phyloP scores from a whole-genome alignment of 2,113 vertebrate genomes.

The Myocastor coypus region DNA sequence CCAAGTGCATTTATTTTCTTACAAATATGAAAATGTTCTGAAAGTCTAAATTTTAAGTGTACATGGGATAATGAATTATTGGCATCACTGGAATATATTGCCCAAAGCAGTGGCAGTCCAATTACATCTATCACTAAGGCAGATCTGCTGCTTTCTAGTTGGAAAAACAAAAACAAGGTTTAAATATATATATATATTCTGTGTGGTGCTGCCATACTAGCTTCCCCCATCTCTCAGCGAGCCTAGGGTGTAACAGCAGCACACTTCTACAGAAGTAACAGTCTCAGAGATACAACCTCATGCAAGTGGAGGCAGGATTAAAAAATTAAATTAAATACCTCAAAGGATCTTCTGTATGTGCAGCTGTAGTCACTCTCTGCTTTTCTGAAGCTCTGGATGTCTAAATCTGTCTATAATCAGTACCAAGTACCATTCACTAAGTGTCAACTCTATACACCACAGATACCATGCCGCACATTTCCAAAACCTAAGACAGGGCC shows the following conservation, averaged over 20 bases:
- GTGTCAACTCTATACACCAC: not conserved
- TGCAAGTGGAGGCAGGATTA: not conserved
- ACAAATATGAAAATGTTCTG: not conserved
- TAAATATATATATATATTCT: not conserved
- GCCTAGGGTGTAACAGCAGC: not conserved
- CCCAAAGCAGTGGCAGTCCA: slow-evolving; percentile 5
- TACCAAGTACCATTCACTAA: not conserved
- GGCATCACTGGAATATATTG: not conserved
- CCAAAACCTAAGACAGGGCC: not conserved
- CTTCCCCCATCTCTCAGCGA: not conserved
- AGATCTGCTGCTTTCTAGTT: not conserved
- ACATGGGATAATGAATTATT: not conserved
- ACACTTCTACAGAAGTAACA: not conserved
- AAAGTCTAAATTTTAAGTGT: not conserved
- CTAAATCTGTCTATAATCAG: not conserved
- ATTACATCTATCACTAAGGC: not conserved
- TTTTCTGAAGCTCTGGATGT: not conserved
- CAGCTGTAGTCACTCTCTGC: not conserved
- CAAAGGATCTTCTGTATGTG: not conserved
- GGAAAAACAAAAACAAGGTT: not conserved
- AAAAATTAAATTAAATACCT: not conserved
- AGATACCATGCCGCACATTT: not conserved
- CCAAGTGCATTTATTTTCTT: slow-evolving; percentile 27
- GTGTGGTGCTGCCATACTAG: not conserved
- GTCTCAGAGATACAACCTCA: not conserved